Evolutionary conservation across 2,888 invertebrate genomes (phyloP), one percentile per base, ranked within the genome.

Genomic region (Platycheirus rosarum): DNA sequence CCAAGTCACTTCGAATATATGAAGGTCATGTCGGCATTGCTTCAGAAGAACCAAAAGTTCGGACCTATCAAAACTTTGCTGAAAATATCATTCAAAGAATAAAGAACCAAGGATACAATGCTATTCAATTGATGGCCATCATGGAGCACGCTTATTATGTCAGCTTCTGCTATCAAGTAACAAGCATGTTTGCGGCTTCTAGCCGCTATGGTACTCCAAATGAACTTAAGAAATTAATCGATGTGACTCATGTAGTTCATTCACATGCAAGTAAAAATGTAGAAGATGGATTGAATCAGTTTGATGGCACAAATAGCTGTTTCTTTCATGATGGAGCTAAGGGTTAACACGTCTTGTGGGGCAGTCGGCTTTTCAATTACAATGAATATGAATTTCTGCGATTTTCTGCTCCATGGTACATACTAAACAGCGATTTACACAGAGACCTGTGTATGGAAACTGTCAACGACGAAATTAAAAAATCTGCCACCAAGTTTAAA

Each of bases 81-180:
- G 94, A 96, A 82, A 95, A 98, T 88, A 93, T 98, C 49, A 92
- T 99, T 85, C 97, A 97, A 1, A 93, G 98, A 84, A 98, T 99
- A 86, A 95, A 95, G 82, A 94, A 94, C 85, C 96, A 98, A 91
- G 99, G 98, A 13, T 99, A 99, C 91, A 99, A 99, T 91, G 92
- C 97, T 11, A 97, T 99, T 86, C 99, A 99, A 91, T 91, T 99
- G 66, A 99, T 99, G 99, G 99, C 99, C 0, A 93, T 99, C 23
- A 99, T 99, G 99, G 99, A 99, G 89, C 99, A 99, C 90, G 99
- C 98, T 0, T 99, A 99, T 91, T 99, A 99, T 89, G 99, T 98
- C 0, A 97, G 98, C 86, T 99, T 99, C 91, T 99, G 99, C 18
- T 99, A 99, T 91, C 97, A 97, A 92, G 95, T 99, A 51, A 98